Evolutionary conservation across 2,888 invertebrate genomes (phyloP).

Genomic region (Apamea anceps): DNA sequence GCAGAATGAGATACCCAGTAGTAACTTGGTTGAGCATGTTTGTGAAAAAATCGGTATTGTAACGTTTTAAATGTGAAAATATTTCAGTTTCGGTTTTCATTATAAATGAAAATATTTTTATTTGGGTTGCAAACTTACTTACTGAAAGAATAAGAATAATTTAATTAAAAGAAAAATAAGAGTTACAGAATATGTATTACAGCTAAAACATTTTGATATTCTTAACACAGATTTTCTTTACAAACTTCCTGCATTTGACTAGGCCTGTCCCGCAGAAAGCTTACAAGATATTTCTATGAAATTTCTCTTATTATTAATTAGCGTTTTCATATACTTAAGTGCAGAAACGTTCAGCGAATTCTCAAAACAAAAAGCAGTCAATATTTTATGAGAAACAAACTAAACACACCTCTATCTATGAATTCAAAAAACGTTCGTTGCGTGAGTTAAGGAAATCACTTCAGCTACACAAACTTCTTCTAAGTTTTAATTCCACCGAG

Average conservation of each 20-base stretch:
- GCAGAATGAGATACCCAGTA: slow-evolving; percentile 3
- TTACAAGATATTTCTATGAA: no score
- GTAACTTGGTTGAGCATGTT: background rate
- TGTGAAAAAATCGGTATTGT: background rate
- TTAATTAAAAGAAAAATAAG: background rate
- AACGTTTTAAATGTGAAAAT: background rate
- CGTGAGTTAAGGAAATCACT: slow-evolving; percentile 70
- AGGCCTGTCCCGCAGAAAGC: no score
- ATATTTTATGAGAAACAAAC: slow-evolving; percentile 9
- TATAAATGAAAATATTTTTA: background rate
- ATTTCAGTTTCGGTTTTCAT: background rate
- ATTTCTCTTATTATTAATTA: no score
- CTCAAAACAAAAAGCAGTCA: slow-evolving; percentile 9
- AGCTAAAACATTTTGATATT: background rate
- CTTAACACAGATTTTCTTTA: background rate
- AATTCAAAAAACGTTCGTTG: slow-evolving; percentile 44
- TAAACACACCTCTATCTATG: slow-evolving; percentile 12
- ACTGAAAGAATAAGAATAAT: background rate
- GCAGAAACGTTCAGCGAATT: no score
- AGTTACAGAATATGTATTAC: no score
- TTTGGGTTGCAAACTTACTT: background rate
- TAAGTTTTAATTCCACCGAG: slow-evolving; percentile 80
- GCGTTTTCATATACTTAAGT: no score
- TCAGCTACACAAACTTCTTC: slow-evolving; percentile 74
- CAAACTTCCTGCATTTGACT: no score